Evolutionary conservation across 2,113 vertebrate genomes (phyloP), one percentile per base, ranked within the genome.

Genomic region (Oreochromis aureus): DNA sequence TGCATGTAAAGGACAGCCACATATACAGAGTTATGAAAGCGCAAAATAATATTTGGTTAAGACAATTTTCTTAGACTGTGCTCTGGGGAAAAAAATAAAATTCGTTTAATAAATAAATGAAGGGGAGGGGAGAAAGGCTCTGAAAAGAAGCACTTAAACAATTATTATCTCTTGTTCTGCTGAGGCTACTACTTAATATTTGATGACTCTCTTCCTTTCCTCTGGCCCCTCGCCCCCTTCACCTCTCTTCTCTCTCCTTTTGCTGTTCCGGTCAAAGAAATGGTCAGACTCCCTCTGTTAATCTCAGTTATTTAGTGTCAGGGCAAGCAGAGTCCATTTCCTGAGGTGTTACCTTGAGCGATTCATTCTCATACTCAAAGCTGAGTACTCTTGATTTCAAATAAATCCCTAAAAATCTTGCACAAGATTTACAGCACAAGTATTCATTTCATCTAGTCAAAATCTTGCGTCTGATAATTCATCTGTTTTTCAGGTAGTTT

Each of bases 61-160:
- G 76, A 24, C 59, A 22, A 48, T 19, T 56, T 12, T 22, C 10
- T 66, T 12, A 79, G 82, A 34, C 39, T 59, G 18, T 51, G 18
- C 32, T 71, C 24, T 24, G 22, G 22, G 44, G 9, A 5, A 48
- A 54, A 19, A 19, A 82, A 63, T 6, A 24, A 84, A 55, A 7
- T 61, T 18, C 39, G 89, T 94, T 96, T 94, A 94, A 96, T 96
- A 86, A 96, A 96, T 96, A 95, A 95, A 91, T 96, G 81, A 95
- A 92, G 81, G 56, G 59, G 81, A 87, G 48, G 27, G 46, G 56
- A 90, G 87, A 89, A 90, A 92, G 87, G 80, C 89, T 87, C 81
- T 90, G 86, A 95, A 95, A 95, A 93, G 92, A 87, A 94, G 93
- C 96, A 96, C 96, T 97, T 96, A 96, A 97, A 97, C 96, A 97